These are phyloP conservation scores for Blera fallax DNA, from an alignment of 2,888 invertebrate species.

Conservation along the genomic window DNA sequence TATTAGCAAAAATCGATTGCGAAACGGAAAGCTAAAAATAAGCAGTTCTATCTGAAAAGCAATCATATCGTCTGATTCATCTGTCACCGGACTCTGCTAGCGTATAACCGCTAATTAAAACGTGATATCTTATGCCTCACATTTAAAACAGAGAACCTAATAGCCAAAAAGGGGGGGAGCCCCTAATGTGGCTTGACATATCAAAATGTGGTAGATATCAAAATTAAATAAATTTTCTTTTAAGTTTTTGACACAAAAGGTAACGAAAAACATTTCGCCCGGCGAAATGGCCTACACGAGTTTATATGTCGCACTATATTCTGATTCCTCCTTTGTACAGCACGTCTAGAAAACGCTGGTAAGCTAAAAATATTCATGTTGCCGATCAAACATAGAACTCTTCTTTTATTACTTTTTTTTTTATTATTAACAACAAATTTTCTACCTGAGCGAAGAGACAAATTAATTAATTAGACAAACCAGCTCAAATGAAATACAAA, in stretches of 20 bases:
- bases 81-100: neutral
- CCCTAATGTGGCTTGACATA: no score
- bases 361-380: neutral
- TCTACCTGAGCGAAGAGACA: constrained; percentile 11
- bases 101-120: neutral
- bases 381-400: neutral
- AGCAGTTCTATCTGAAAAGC: no score
- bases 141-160: neutral
- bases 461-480: constrained; percentile 13
- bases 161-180: neutral
- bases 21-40: no score
- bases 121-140: neutral
- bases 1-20: no score
- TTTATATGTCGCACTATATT: neutral
- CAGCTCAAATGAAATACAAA: constrained; percentile 1
- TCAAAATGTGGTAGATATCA: neutral
- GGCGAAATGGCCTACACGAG: neutral
- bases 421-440: neutral
- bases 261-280: neutral
- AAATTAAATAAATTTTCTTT: neutral
- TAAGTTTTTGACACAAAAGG: neutral
- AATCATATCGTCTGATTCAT: neutral
- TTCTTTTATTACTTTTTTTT: neutral
- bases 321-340: neutral
- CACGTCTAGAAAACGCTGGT: neutral